These are phyloP conservation scores for Papilio demoleus DNA, from an alignment of 2,888 invertebrate species.

Conservation along the genomic window DNA sequence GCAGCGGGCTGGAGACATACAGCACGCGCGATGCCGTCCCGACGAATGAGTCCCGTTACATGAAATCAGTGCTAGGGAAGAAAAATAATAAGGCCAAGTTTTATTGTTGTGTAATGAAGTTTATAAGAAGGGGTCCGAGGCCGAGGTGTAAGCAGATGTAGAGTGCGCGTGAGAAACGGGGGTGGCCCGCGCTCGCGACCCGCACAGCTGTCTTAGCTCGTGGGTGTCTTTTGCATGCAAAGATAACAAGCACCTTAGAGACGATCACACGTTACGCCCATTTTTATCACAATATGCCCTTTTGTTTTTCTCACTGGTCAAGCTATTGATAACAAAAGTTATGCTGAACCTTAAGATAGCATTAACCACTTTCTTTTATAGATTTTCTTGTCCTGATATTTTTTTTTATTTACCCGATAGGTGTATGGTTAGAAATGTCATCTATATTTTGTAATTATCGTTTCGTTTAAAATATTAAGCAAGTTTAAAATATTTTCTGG, in stretches of 20 bases:
- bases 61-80: slow-evolving; percentile 62
- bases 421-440: no score
- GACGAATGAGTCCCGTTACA: slow-evolving; percentile 62
- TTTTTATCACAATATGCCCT: neutral
- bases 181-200: slow-evolving; percentile 50
- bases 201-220: slow-evolving; percentile 50
- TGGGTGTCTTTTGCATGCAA: slow-evolving; percentile 46
- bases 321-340: neutral
- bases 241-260: slow-evolving; percentile 40
- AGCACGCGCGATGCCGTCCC: slow-evolving; percentile 52
- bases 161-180: slow-evolving; percentile 65
- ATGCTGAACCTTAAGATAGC: no score
- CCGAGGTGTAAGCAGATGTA: slow-evolving; percentile 58
- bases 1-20: slow-evolving; percentile 44
- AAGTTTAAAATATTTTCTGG: no score
- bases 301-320: neutral
- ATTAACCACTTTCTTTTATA: no score
- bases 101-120: slow-evolving; percentile 57
- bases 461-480: no score
- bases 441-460: no score
- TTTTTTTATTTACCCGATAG: no score
- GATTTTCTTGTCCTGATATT: no score
- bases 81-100: slow-evolving; percentile 57
- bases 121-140: slow-evolving; percentile 54
- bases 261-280: slow-evolving; percentile 42